Evolutionary conservation across 2,113 vertebrate genomes (phyloP), one percentile per base, ranked within the genome.

Genomic region (Pterocles gutturalis): DNA sequence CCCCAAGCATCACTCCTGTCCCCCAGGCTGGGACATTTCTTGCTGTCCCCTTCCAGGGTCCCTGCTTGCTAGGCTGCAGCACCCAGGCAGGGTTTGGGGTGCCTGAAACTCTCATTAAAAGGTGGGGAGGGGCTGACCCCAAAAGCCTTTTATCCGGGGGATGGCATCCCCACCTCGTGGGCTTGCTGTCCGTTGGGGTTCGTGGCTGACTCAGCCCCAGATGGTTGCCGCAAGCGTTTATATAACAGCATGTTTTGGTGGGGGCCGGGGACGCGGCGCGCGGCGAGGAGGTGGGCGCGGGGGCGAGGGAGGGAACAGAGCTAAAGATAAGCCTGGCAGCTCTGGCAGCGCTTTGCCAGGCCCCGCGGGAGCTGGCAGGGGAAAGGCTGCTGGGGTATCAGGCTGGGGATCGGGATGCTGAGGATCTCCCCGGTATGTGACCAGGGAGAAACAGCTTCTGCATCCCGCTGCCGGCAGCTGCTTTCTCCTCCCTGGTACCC

Each of bases 241-340:
- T 34, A 13, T 91, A 97, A 97, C 67, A 21, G 67, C 61, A 4
- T 89, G 95, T 96, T 96, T 60, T 93, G 94, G 89, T 45, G 95
- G 96, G 96, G 96, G 96, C 95, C 96, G 96, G 91, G 88, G 96
- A 86, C 53, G 96, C 73, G 72, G 89, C 89, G 89, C 31, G 51
- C 70, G 86, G 94, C 55, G 95, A 93, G 92, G 95, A 84, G 90
- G 96, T 93, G 96, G 96, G 90, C 64, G 86, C 93, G 95, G 96
- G 94, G 95, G 86, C 94, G 92, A 97, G 73, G 89, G 92, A 95
- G 94, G 95, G 93, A 96, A 95, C 95, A 97, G 94, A 93, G 95
- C 97, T 97, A 96, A 96, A 97, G 95, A 97, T 97, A 96, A 97
- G 78, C 93, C 91, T 97, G 97, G 95, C 96, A 96, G 82, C 78